Evolutionary conservation across 2,888 invertebrate genomes (phyloP).

Genomic region (Dastarcus helophoroides): DNA sequence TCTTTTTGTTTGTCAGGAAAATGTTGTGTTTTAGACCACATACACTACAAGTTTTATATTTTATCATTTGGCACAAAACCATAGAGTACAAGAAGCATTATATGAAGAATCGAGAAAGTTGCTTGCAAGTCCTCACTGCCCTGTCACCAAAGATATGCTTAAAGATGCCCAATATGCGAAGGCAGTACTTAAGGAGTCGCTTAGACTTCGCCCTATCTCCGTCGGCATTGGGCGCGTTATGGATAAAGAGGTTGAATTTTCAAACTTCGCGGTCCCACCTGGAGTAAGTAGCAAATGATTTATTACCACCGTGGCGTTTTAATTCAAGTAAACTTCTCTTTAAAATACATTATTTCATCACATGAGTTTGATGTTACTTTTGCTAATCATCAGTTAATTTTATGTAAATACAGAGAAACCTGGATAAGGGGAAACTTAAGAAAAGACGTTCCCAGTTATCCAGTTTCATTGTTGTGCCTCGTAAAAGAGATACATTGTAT

Average conservation of each 20-base stretch:
- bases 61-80: conserved; percentile 67
- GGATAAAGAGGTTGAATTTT: conserved; percentile 55
- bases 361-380: no score
- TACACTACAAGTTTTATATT: conserved; percentile 66
- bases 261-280: conserved; percentile 63
- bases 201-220: conserved; percentile 72
- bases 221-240: conserved; percentile 70
- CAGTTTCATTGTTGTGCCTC: no score
- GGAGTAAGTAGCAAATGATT: no score
- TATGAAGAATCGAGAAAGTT: conserved; percentile 32
- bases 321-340: no score
- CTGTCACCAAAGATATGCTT: conserved; percentile 47
- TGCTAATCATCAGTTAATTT: no score
- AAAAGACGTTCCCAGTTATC: no score
- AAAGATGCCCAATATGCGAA: conserved; percentile 59
- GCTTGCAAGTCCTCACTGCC: conserved; percentile 40
- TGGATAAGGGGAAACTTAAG: no score
- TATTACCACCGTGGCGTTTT: no score
- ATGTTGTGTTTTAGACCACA: conserved; percentile 57
- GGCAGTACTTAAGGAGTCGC: conserved; percentile 73
- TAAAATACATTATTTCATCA: no score
- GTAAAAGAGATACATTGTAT: no score
- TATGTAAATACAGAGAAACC: no score
- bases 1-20: conserved; percentile 9
- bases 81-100: conserved; percentile 48